Evolutionary conservation across 2,888 invertebrate species (phyloP), one percentile per base, ranked within the genome.

Genomic region (Biston betularia): DNA sequence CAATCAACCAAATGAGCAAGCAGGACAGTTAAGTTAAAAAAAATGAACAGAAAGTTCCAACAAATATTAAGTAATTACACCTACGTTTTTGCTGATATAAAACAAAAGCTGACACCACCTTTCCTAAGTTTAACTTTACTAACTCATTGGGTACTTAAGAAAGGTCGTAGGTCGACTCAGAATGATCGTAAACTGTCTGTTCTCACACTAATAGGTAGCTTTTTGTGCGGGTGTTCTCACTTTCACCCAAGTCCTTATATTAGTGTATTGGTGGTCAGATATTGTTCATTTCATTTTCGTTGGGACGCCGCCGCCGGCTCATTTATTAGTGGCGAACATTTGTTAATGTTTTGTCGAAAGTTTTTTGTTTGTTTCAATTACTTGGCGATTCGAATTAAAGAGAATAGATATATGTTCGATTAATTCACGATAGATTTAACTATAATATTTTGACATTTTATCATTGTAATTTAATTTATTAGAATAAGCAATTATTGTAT

Each of bases 241-340:
- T 92, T 90, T 90, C 90, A 86, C 89, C 75, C 79, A 81, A 83
- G 86, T 89, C 90, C 89, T 89, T 88, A 83, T 69, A 71, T 62
- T 70, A 66, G 57, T 71, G 78, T 72, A 71, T 62, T 70, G 64
- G 57, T 71, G 78, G 73, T 81, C 77, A 79, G 80, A 86, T 89
- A 88, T 85, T 89, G 87, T 88, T 84, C 82, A 79, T 88, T 88
- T 90, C 88, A 85, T 82, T 89, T 88, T 88, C 87, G 75, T 86
- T 85, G 59, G 66, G 78, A 71, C 74, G 81, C 79, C 80, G 81
- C 79, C 80, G 72, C 76, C 66, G 77, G 80, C 75, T 58, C 38
- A n/a, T 6, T 40, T 35, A 59, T 56, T 63, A 34, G 71, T 58
- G 64, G 63, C 40, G 54, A 64, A 50, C 52, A 48, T 58, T 57